A percentile compares a stretch with the other conserved stretches of the same genome.
phyloP scores from a whole-genome alignment of 2,113 vertebrate genomes.

The Ammodytes dubius region DNA sequence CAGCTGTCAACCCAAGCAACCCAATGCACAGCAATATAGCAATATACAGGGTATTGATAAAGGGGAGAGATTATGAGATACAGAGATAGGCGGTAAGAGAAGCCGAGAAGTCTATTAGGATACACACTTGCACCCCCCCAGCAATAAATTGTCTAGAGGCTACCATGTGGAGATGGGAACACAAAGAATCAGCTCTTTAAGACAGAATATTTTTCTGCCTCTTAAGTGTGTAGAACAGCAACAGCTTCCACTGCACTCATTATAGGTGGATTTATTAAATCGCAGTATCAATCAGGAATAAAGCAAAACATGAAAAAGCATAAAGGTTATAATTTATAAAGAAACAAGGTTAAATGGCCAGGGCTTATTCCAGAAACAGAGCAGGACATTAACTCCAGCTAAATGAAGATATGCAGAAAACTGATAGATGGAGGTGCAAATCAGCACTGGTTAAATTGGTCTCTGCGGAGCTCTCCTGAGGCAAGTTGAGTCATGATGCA shows the following conservation, averaged over 20 bases:
- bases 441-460: conserved; percentile 65
- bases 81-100: conserved; percentile 22
- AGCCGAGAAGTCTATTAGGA: neutral
- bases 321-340: conserved; percentile 28
- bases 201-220: conserved; percentile 11
- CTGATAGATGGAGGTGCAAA: conserved; percentile 53
- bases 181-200: conserved; percentile 10
- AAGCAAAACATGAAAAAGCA: conserved; percentile 37
- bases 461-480: conserved; percentile 63
- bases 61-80: conserved; percentile 24
- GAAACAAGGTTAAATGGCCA: conserved; percentile 36
- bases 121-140: conserved; percentile 12
- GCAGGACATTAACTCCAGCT: conserved; percentile 46
- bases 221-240: conserved; percentile 31
- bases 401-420: conserved; percentile 61
- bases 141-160: conserved; percentile 18
- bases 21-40: neutral
- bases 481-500: conserved; percentile 70
- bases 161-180: conserved; percentile 22
- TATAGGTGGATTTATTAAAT: conserved; percentile 40
- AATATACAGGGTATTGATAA: conserved; percentile 47
- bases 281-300: conserved; percentile 19
- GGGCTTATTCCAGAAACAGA: conserved; percentile 46
- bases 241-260: conserved; percentile 46
- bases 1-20: conserved; percentile 27